A percentile compares a stretch with the other conserved stretches of the same genome.
Evolutionary conservation across 2,888 invertebrate genomes (phyloP).

Genomic region (Clunio marinus): DNA sequence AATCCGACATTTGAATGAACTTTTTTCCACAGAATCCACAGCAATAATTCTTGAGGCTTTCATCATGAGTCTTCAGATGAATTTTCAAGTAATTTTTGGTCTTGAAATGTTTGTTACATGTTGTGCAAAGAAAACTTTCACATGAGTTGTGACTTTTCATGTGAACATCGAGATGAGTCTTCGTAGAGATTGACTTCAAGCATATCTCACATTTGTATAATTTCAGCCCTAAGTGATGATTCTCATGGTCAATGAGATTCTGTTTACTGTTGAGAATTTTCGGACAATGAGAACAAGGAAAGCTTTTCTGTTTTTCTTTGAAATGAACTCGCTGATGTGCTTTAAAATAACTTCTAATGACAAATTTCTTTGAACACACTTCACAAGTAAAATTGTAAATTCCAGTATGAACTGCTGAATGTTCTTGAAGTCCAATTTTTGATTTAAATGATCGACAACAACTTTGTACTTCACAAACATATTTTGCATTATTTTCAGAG

Average conservation of each 20-base stretch:
- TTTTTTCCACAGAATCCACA: conserved; percentile 55
- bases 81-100: conserved; percentile 60
- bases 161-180: conserved; percentile 47
- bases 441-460: conserved; percentile 60
- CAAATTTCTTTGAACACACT: conserved; percentile 60
- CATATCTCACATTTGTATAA: conserved; percentile 58
- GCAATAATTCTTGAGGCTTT: conserved; percentile 48
- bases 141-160: conserved; percentile 11
- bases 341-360: conserved; percentile 58
- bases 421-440: conserved; percentile 59
- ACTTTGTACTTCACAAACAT: conserved; percentile 51
- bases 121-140: conserved; percentile 54
- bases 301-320: conserved; percentile 53
- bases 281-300: conserved; percentile 56
- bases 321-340: conserved; percentile 61
- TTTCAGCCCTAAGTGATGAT: conserved; percentile 59
- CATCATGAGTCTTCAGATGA: conserved; percentile 58
- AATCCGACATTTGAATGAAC: conserved; percentile 57
- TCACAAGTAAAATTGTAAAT: conserved; percentile 43
- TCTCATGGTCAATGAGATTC: conserved; percentile 57
- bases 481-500: conserved; percentile 57
- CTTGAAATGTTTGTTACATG: conserved; percentile 59
- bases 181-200: conserved; percentile 58
- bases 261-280: conserved; percentile 60
- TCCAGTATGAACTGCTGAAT: conserved; percentile 58